Evolutionary conservation across 2,113 vertebrate species (phyloP).

Genomic region (Hippoglossus stenolepis): DNA sequence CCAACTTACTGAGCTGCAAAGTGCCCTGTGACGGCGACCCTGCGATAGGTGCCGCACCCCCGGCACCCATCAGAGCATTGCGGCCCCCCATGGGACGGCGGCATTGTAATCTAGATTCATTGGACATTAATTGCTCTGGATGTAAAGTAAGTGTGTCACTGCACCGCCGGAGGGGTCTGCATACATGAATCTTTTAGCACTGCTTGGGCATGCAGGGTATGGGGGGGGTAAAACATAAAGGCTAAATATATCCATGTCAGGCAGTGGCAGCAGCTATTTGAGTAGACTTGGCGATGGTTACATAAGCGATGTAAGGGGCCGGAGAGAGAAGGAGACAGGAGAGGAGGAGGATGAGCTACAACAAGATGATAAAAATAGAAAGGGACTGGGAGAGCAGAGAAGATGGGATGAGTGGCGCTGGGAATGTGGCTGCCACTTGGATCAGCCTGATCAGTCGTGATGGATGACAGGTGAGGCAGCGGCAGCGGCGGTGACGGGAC

Average conservation of each 20-base stretch:
- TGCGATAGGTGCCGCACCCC: conserved; percentile 22
- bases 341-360: not conserved
- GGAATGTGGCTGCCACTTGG: conserved; percentile 15
- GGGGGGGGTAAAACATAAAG: conserved; percentile 46
- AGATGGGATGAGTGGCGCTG: conserved; percentile 9
- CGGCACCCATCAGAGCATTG: conserved; percentile 42
- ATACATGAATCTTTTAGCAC: conserved; percentile 93
- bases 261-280: conserved; percentile 67
- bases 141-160: conserved; percentile 92
- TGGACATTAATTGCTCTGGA: conserved; percentile 94
- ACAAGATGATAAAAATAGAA: not conserved
- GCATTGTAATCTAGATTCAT: conserved; percentile 87
- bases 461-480: conserved; percentile 47
- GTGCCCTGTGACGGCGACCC: conserved; percentile 30
- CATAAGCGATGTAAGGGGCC: conserved; percentile 66
- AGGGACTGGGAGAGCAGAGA: conserved; percentile 2
- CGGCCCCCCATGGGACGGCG: conserved; percentile 55
- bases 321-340: conserved; percentile 31
- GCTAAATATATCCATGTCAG: conserved; percentile 82
- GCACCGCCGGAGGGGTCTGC: conserved; percentile 85
- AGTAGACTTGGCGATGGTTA: conserved; percentile 74
- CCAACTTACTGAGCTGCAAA: conserved; percentile 48
- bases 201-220: conserved; percentile 77
- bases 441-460: conserved; percentile 7
- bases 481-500: not conserved